Evolutionary conservation across 2,113 vertebrate genomes (phyloP).

Genomic region (Albula goreensis): DNA sequence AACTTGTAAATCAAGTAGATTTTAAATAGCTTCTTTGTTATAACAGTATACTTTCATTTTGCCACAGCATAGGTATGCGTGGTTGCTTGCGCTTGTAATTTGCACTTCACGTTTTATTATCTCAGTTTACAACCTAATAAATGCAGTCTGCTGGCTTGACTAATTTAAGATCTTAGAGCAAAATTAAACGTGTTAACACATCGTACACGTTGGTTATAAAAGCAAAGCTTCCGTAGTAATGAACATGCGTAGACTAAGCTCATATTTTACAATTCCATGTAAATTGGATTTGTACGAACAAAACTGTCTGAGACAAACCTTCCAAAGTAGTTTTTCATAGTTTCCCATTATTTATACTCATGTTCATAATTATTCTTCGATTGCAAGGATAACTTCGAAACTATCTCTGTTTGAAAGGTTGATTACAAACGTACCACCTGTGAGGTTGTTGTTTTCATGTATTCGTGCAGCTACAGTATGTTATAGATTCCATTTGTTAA

Average conservation of each 20-base stretch:
- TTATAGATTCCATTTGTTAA: no score
- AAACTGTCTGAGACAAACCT: no score
- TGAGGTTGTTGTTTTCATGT: no score
- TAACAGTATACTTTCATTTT: background rate
- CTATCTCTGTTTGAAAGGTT: no score
- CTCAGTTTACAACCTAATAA: background rate
- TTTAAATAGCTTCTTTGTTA: background rate
- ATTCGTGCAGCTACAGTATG: no score
- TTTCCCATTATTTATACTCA: no score
- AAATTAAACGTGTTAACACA: background rate
- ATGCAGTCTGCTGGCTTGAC: background rate
- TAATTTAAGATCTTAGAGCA: background rate
- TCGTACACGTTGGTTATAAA: background rate
- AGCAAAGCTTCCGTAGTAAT: background rate
- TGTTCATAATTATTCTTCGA: no score
- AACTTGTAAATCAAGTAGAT: background rate
- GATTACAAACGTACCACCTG: no score
- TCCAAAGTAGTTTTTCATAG: no score
- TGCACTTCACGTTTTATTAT: background rate
- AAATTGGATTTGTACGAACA: no score
- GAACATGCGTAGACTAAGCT: background rate
- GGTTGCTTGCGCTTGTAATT: background rate
- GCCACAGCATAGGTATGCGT: background rate
- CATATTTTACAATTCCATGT: no score
- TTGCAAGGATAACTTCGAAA: no score